Conservation (phyloP, 1,140 invertebrate species). For the Oreohelix idahoensis region DNA sequence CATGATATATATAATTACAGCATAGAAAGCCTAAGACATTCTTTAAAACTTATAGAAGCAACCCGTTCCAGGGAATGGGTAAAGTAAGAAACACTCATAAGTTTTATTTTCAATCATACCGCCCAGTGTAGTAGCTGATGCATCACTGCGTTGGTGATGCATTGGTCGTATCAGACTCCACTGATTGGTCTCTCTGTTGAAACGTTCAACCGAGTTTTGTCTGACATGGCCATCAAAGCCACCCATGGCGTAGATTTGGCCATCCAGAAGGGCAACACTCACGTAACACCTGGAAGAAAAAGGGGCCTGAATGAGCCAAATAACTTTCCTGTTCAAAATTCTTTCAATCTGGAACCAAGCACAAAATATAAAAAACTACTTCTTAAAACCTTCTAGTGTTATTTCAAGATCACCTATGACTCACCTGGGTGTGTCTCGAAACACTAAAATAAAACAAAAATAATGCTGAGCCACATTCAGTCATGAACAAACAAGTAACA, state of each 20-base stretch:
- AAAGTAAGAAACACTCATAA: too few relatives aligned
- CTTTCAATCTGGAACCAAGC: not conserved
- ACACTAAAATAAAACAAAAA: too few relatives aligned
- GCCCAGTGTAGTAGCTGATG: constrained; percentile 79
- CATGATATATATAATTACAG: too few relatives aligned
- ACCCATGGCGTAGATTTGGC: constrained; percentile 86
- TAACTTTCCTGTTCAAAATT: constrained; percentile 33
- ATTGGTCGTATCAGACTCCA: constrained; percentile 73
- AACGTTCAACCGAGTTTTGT: constrained; percentile 74
- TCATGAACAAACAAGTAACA: too few relatives aligned
- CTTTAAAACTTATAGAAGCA: too few relatives aligned
- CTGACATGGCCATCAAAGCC: constrained; percentile 74
- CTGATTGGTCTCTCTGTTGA: constrained; percentile 71
- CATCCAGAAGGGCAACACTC: constrained; percentile 80
- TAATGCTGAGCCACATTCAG: too few relatives aligned
- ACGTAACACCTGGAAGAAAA: constrained; percentile 72
- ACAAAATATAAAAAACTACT: not conserved
- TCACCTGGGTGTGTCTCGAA: too few relatives aligned
- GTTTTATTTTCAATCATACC: constrained; percentile 63
- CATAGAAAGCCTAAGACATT: too few relatives aligned
- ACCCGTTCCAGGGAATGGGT: too few relatives aligned
- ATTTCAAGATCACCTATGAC: too few relatives aligned
- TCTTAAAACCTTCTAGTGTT: too few relatives aligned
- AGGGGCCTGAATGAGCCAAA: constrained; percentile 30
- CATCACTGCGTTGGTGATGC: constrained; percentile 81